Evolutionary conservation across 2,888 invertebrate genomes (phyloP).

Genomic region (Microctonus hyperodae): DNA sequence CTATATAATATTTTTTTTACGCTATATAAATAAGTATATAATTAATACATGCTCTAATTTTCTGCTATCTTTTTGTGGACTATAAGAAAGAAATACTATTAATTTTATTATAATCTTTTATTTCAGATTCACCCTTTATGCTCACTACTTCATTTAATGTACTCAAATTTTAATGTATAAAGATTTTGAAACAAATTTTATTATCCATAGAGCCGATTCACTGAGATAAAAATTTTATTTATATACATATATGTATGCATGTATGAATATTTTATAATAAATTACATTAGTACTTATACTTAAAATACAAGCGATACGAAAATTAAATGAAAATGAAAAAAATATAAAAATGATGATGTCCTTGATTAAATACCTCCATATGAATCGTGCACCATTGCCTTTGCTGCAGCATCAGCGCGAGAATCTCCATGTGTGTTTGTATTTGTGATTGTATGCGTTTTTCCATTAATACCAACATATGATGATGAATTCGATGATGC

Average conservation of each 20-base stretch:
- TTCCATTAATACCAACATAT: constrained; percentile 30
- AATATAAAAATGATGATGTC: neutral
- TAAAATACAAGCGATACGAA: neutral
- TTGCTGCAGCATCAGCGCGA: constrained; percentile 22
- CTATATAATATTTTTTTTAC: neutral
- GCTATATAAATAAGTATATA: neutral
- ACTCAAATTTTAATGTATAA: no score
- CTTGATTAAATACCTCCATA: constrained; percentile 25
- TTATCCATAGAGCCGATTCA: no score
- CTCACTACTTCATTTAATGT: no score
- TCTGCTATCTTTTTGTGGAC: neutral
- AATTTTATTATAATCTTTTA: neutral
- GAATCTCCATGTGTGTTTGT: constrained; percentile 31
- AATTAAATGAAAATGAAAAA: neutral
- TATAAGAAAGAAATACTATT: neutral
- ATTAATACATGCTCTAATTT: neutral
- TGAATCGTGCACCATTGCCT: constrained; percentile 31
- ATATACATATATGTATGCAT: neutral
- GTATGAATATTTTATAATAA: neutral
- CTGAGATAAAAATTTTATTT: no score
- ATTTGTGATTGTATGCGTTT: constrained; percentile 17
- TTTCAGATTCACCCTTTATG: no score
- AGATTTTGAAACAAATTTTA: no score
- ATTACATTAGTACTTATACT: neutral
- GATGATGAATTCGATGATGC: constrained; percentile 38